Evolutionary conservation across 2,888 invertebrate genomes (phyloP).

Genomic region (Ormyrus thymus): DNA sequence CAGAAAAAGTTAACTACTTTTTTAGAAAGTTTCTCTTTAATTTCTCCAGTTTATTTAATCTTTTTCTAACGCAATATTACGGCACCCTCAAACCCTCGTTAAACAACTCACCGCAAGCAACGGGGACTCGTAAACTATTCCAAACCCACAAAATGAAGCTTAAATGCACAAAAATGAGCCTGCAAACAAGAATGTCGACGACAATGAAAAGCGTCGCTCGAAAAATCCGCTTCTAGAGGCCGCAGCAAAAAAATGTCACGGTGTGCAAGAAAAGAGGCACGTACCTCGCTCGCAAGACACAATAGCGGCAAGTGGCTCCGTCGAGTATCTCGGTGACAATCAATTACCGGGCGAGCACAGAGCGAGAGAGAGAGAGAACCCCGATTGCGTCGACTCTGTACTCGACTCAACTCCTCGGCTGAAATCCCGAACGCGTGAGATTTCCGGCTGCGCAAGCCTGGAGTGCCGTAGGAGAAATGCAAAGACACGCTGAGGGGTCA

Average conservation of each 20-base stretch:
- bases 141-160: slow-evolving; percentile 8
- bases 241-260: not conserved
- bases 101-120: too few species aligned
- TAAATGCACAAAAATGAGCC: slow-evolving; percentile 1
- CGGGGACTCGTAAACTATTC: too few species aligned
- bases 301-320: slow-evolving; percentile 15
- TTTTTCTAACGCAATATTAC: too few species aligned
- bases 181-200: not conserved
- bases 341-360: slow-evolving; percentile 38
- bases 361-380: not conserved
- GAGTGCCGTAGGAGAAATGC: not conserved
- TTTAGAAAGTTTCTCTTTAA: too few species aligned
- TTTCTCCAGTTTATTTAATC: too few species aligned
- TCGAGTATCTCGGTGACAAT: slow-evolving; percentile 49
- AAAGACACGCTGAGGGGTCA: too few species aligned
- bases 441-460: not conserved
- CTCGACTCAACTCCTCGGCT: not conserved
- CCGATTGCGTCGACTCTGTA: not conserved
- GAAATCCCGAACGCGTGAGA: not conserved
- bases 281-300: slow-evolving; percentile 21
- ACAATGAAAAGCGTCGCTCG: not conserved
- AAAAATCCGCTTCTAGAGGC: not conserved
- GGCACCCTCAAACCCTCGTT: too few species aligned
- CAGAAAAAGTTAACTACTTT: too few species aligned
- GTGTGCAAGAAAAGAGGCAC: slow-evolving; percentile 11